Evolutionary conservation across 2,113 vertebrate species (phyloP).

Genomic region (Scomber scombrus): DNA sequence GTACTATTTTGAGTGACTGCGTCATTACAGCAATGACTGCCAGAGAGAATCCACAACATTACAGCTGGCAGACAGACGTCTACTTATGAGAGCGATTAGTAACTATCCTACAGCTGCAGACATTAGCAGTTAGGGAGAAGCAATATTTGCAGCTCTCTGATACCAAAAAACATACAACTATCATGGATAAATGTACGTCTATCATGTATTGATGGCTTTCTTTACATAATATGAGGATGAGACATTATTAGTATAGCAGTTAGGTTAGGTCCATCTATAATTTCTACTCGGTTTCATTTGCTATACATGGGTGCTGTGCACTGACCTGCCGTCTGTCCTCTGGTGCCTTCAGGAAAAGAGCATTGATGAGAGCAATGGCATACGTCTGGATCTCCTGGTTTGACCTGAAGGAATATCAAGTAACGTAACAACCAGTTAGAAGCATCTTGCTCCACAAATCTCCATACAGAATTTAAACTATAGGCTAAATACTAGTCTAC

Average conservation of each 20-base stretch:
- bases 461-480: constrained; percentile 8
- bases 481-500: background rate
- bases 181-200: constrained; percentile 19
- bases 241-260: constrained; percentile 42
- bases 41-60: constrained; percentile 52
- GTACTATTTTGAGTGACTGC: constrained; percentile 35
- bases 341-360: constrained; percentile 97
- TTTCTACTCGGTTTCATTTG: constrained; percentile 14
- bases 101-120: constrained; percentile 27
- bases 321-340: constrained; percentile 97
- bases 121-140: background rate
- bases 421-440: constrained; percentile 81
- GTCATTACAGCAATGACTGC: constrained; percentile 33
- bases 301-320: constrained; percentile 29
- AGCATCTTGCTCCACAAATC: constrained; percentile 76
- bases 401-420: constrained; percentile 87
- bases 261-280: constrained; percentile 5
- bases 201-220: constrained; percentile 23
- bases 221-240: constrained; percentile 26
- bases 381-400: constrained; percentile 99
- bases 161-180: background rate
- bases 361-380: constrained; percentile 97
- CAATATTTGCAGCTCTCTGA: constrained; percentile 8
- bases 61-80: constrained; percentile 71
- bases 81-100: constrained; percentile 28